Percentiles rank a stretch among this genome's conserved stretches.
Conservation (phyloP, 2,113 vertebrate species). For the Theropithecus gelada region DNA sequence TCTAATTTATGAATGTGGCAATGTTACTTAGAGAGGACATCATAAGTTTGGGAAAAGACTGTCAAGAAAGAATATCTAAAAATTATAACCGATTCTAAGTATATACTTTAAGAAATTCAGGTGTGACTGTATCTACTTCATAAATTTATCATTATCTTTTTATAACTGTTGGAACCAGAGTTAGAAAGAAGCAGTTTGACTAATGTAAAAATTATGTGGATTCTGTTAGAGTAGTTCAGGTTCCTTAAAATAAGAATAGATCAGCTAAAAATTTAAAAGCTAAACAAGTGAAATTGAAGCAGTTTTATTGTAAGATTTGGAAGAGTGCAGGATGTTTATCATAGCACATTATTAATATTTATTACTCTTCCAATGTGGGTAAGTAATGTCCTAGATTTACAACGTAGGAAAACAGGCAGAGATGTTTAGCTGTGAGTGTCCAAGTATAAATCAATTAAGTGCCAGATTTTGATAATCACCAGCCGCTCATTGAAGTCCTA, state of each 20-base stretch:
- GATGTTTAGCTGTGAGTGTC: neutral
- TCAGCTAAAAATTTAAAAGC: slow-evolving; percentile 7
- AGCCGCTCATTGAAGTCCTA: neutral
- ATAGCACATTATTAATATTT: neutral
- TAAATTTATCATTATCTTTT: neutral
- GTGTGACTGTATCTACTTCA: neutral
- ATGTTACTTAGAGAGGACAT: neutral
- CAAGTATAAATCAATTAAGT: neutral
- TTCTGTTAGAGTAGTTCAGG: neutral
- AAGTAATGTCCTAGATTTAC: neutral
- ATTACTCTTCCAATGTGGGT: neutral
- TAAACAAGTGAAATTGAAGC: slow-evolving; percentile 5
- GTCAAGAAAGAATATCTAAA: neutral
- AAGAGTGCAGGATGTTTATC: neutral
- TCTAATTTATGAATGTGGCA: neutral
- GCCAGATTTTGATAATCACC: neutral
- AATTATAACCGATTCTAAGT: neutral
- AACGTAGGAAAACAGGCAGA: neutral
- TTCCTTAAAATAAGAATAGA: neutral
- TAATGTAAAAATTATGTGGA: neutral
- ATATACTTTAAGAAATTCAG: slow-evolving; percentile 32
- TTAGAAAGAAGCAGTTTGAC: neutral
- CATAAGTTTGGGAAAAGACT: neutral
- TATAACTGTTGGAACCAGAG: neutral
- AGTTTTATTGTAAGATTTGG: neutral